Conservation (phyloP, 2,113 vertebrate genomes). For the Pristiophorus japonicus region DNA sequence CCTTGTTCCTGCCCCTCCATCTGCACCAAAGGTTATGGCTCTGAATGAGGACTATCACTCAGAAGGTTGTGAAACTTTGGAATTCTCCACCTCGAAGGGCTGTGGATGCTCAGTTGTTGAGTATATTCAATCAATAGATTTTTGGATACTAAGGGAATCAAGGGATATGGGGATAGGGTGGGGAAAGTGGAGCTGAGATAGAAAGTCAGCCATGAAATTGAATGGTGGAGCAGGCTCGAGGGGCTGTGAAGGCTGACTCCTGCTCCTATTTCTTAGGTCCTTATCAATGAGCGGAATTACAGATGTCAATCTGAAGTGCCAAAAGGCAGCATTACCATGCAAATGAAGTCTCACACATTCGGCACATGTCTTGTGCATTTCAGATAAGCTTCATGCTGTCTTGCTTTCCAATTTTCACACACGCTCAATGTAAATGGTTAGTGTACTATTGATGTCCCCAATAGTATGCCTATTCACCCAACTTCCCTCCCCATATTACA, state of each 20-base stretch:
- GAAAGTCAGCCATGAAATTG: background rate
- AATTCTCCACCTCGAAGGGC: background rate
- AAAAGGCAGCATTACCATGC: background rate
- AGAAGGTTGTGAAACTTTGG: background rate
- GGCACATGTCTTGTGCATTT: background rate
- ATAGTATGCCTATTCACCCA: background rate
- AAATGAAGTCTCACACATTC: constrained; percentile 7
- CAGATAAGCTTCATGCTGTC: background rate
- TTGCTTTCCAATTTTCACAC: background rate
- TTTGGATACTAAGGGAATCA: no score
- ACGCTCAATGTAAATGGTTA: background rate
- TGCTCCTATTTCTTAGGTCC: background rate
- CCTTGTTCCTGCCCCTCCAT: background rate
- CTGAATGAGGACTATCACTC: background rate
- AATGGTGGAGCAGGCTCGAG: no score
- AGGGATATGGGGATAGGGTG: no score
- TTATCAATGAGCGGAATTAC: background rate
- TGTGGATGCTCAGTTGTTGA: background rate
- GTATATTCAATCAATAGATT: background rate
- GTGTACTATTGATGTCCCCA: background rate
- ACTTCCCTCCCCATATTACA: background rate
- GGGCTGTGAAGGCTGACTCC: no score
- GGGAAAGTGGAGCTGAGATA: background rate
- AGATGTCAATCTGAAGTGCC: background rate
- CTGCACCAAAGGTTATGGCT: background rate